Conservation (phyloP, 53 echinoderm and acorn worm genomes). For the Temnopleurus reevesii region DNA sequence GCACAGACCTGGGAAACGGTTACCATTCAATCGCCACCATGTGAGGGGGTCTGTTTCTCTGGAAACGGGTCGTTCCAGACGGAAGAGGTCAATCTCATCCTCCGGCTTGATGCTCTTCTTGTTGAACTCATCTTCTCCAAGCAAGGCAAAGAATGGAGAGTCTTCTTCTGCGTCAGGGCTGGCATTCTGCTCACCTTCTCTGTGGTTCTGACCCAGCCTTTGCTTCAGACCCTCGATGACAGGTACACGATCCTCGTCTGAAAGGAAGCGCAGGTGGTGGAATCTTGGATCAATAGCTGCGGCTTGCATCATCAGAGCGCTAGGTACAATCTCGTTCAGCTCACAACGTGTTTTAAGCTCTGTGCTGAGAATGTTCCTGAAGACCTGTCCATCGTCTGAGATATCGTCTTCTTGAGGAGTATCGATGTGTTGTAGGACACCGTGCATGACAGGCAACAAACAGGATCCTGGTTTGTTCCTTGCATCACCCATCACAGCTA, state of each 20-base stretch:
- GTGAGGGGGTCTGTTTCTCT: slow-evolving; percentile 49
- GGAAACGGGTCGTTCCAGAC: slow-evolving; percentile 48
- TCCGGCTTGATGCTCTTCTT: slow-evolving; percentile 37
- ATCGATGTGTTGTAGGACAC: slow-evolving; percentile 48
- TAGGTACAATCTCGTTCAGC: slow-evolving; percentile 44
- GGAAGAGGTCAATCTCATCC: slow-evolving; percentile 53
- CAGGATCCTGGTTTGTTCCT: slow-evolving; percentile 33
- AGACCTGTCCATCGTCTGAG: slow-evolving; percentile 41
- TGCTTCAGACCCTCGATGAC: slow-evolving; percentile 47
- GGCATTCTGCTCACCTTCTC: neutral
- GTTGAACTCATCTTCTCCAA: slow-evolving; percentile 59
- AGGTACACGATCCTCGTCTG: slow-evolving; percentile 31
- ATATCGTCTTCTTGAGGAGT: neutral
- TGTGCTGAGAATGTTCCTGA: slow-evolving; percentile 14
- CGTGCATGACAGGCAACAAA: slow-evolving; percentile 52
- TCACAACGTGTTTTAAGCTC: slow-evolving; percentile 42
- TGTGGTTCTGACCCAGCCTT: neutral
- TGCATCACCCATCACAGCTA: slow-evolving; percentile 43
- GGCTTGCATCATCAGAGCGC: slow-evolving; percentile 54
- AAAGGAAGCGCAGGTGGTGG: slow-evolving; percentile 55
- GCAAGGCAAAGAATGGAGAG: slow-evolving; percentile 35
- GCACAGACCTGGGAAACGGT: slow-evolving; percentile 33
- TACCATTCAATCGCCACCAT: slow-evolving; percentile 47
- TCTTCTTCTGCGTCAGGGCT: neutral
- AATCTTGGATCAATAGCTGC: slow-evolving; percentile 48